Evolutionary conservation across 1,140 invertebrate genomes (phyloP), one percentile per base, ranked within the genome.

Genomic region (Thalassaphorura encarpata): DNA sequence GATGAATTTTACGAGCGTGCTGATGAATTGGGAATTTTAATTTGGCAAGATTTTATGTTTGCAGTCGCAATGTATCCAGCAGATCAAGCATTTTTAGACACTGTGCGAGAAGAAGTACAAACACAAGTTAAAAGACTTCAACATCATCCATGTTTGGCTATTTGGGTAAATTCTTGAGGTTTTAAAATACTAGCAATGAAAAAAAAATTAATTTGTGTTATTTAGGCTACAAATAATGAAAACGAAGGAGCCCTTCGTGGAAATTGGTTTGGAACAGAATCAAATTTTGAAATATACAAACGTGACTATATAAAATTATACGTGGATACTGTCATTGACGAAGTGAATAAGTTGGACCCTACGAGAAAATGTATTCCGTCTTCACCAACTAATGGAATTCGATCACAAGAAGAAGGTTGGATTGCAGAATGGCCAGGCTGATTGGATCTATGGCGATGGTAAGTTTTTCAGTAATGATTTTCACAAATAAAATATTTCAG

Each of bases 21-120:
- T 54, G 88, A 92, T 66, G 75, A 83, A 63, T 72, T 83, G 19
- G 89, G 88, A 13, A 83, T 92, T 26, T 75, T 92, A 63, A 81
- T 92, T 36, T 91, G 89, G 88, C 86, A 92, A 73, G 92, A 99
- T 72, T 84, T 98, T 59, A 95, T 98, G 85, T 99, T 97, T 72
- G 95, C 95, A 0, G 97, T 92, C 69, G 78, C 84, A 5, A 87
- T 99, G 82, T 99, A 99, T 74, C 95, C 94, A 4, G 78, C 80
- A 0, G 78, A 80, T 51, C 57, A 72, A 0, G 68, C 76, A 11
- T 97, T 94, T 72, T 71, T 98, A 2, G 45, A 64, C 2, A 81
- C 76, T 13, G 89, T 97, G 0, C 69, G 70, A 29, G 68, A 71
- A 19, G 97, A 99, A 78, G 75, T 97, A 8, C 72, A 72, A 23